Conservation (phyloP, 2,113 vertebrate genomes). For the cat (Felis catus) region F.catus_Fca126_mat1.0 CM031412.1:227705001-227705500, state of each 20-base stretch:
- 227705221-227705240: slow-evolving; percentile 34
- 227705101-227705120: not conserved
- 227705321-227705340: not conserved
- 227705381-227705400: not conserved
- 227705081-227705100: not conserved
- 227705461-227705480: not conserved
- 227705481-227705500: not conserved
- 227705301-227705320: not conserved
- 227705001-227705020: not conserved
- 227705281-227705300: not conserved
- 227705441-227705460: too few relatives aligned
- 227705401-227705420: not conserved
- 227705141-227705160: not conserved
- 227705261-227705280: slow-evolving; percentile 26
- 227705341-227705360: not conserved
- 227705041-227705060: not conserved
- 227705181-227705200: not conserved
- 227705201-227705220: not conserved
- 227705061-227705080: not conserved
- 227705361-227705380: not conserved
- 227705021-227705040: not conserved
- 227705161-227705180: not conserved
- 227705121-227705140: not conserved
- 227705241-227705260: slow-evolving; percentile 29
- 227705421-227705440: not conserved